These are phyloP conservation scores for Arge pagana DNA, from an alignment of 2,888 invertebrate genomes.

Conservation along the genomic window DNA sequence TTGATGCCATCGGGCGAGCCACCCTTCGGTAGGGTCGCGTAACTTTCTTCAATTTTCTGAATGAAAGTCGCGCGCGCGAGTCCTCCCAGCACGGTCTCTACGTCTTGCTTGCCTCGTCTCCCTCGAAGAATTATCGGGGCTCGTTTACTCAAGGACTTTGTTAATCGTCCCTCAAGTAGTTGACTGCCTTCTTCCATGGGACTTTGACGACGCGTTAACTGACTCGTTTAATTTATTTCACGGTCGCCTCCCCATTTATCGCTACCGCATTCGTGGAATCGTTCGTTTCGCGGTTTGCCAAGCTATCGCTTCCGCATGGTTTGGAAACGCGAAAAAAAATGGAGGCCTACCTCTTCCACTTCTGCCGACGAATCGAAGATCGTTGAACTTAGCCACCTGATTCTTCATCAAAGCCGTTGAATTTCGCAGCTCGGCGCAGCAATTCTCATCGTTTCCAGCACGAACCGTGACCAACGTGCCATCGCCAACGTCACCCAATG, in stretches of 20 bases:
- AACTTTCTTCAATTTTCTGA: constrained; percentile 36
- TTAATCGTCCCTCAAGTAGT: constrained; percentile 20
- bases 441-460: constrained; percentile 98
- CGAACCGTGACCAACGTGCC: constrained; percentile 94
- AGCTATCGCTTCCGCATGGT: background rate
- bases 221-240: background rate
- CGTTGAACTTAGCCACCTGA: constrained; percentile 98
- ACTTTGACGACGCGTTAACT: constrained; percentile 14
- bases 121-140: constrained; percentile 1
- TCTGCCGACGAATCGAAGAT: constrained; percentile 96
- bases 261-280: background rate
- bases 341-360: constrained; percentile 92
- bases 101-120: background rate
- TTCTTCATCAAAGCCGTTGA: constrained; percentile 97
- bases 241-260: background rate
- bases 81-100: background rate
- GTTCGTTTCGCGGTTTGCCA: background rate
- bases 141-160: constrained; percentile 20
- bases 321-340: background rate
- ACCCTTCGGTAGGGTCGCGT: constrained; percentile 28
- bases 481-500: constrained; percentile 91
- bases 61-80: constrained; percentile 21
- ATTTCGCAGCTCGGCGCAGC: constrained; percentile 93
- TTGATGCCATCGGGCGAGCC: constrained; percentile 25
- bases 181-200: constrained; percentile 11